A percentile compares a stretch with the other conserved stretches of the same genome.
phyloP scores from a whole-genome alignment of 2,888 invertebrate genomes.

The Trichacis sp. region DNA sequence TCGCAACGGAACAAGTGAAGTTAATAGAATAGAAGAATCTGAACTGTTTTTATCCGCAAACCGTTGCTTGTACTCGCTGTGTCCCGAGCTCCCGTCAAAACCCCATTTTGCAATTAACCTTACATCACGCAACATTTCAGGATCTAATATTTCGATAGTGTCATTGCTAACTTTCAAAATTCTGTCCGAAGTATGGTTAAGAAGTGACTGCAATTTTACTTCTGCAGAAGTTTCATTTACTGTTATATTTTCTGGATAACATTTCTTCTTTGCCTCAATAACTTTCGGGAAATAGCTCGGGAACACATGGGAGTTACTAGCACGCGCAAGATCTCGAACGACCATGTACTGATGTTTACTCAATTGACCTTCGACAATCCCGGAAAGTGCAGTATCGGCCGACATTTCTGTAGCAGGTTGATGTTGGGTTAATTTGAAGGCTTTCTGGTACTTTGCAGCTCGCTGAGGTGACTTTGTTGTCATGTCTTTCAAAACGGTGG shows the following conservation, averaged over 20 bases:
- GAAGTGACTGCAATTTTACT: too few species aligned
- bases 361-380: slow-evolving; percentile 4
- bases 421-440: slow-evolving; percentile 1
- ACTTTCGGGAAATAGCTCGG: slow-evolving; percentile 4
- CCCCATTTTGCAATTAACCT: slow-evolving; percentile 2
- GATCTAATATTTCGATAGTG: background rate
- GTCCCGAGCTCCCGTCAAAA: slow-evolving; percentile 6
- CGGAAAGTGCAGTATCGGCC: slow-evolving; percentile 4
- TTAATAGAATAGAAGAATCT: slow-evolving; percentile 8
- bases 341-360: background rate
- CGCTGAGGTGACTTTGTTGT: slow-evolving; percentile 8
- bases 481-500: slow-evolving; percentile 9
- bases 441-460: slow-evolving; percentile 3
- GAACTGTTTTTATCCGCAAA: background rate
- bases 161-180: slow-evolving; percentile 7
- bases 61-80: slow-evolving; percentile 13
- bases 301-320: background rate
- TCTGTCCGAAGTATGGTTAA: slow-evolving; percentile 13
- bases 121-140: background rate
- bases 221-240: too few species aligned
- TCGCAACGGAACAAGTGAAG: slow-evolving; percentile 5
- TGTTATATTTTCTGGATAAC: slow-evolving; percentile 5
- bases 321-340: background rate
- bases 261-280: slow-evolving; percentile 8
- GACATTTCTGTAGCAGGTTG: background rate